A percentile compares a stretch with the other conserved stretches of the same genome.
phyloP scores from a whole-genome alignment of 2,888 invertebrate species.

The Pedicia rivosa region DNA sequence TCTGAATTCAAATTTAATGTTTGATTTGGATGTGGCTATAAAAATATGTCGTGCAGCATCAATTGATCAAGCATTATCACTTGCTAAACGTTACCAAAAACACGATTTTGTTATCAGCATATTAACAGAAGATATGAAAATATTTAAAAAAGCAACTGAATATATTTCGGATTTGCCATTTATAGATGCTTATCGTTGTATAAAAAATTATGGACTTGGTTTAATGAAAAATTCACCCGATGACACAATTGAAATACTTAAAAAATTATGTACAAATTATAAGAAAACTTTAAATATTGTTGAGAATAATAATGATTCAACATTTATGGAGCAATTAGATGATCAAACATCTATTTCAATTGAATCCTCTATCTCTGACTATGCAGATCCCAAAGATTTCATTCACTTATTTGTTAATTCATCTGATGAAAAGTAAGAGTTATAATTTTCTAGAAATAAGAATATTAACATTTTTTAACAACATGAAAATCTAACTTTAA shows the following conservation, averaged over 20 bases:
- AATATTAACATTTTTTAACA: too few relatives aligned
- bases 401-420: slow-evolving; percentile 54
- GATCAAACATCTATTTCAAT: too few relatives aligned
- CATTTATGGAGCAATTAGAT: slow-evolving; percentile 17
- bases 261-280: slow-evolving; percentile 29
- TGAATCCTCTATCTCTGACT: too few relatives aligned
- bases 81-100: slow-evolving; percentile 66
- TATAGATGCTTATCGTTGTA: slow-evolving; percentile 57
- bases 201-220: slow-evolving; percentile 70
- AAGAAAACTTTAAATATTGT: slow-evolving; percentile 8
- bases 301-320: slow-evolving; percentile 7
- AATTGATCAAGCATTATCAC: slow-evolving; percentile 62
- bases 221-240: slow-evolving; percentile 63
- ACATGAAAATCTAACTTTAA: too few relatives aligned
- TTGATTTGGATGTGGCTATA: slow-evolving; percentile 85
- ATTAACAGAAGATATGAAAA: slow-evolving; percentile 70
- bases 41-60: slow-evolving; percentile 67
- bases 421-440: too few relatives aligned
- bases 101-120: slow-evolving; percentile 80
- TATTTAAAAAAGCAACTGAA: slow-evolving; percentile 58
- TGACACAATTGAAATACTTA: slow-evolving; percentile 65
- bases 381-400: slow-evolving; percentile 51
- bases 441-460: too few relatives aligned
- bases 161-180: slow-evolving; percentile 68
- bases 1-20: slow-evolving; percentile 68